phyloP scores from a whole-genome alignment of 1,140 invertebrate genomes.

The Hyles vespertilio region DNA sequence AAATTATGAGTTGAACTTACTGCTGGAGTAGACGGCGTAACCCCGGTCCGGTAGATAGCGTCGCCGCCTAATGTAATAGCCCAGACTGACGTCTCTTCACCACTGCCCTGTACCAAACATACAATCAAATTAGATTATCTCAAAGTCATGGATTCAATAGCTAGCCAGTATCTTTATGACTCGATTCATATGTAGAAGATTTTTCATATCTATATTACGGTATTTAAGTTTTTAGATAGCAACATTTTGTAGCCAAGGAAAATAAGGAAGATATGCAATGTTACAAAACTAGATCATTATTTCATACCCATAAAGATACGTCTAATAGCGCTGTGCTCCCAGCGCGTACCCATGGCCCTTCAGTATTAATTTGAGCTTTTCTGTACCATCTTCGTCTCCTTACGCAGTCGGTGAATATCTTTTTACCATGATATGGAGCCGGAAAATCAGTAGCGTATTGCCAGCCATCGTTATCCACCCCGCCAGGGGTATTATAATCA shows the following conservation, averaged over 20 bases:
- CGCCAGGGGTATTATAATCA: slow-evolving; percentile 91
- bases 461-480: slow-evolving; percentile 94
- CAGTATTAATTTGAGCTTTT: slow-evolving; percentile 86
- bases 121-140: too few relatives aligned
- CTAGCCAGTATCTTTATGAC: too few relatives aligned
- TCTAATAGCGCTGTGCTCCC: slow-evolving; percentile 90
- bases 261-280: too few relatives aligned
- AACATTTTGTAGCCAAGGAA: too few relatives aligned
- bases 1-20: slow-evolving; percentile 68
- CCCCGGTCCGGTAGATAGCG: slow-evolving; percentile 86
- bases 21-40: slow-evolving; percentile 81
- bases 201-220: too few relatives aligned
- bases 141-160: too few relatives aligned
- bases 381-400: slow-evolving; percentile 90
- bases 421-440: slow-evolving; percentile 88
- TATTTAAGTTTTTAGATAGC: too few relatives aligned
- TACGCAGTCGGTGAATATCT: slow-evolving; percentile 92
- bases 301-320: slow-evolving; percentile 83
- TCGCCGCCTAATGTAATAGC: slow-evolving; percentile 89
- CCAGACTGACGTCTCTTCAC: slow-evolving; percentile 80
- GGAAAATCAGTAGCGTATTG: slow-evolving; percentile 96
- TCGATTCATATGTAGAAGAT: too few relatives aligned
- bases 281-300: slow-evolving; percentile 8
- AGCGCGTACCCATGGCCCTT: slow-evolving; percentile 91
- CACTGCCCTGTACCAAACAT: slow-evolving; percentile 28